Evolutionary conservation across 1,140 invertebrate genomes (phyloP), one percentile per base, ranked within the genome.

Genomic region (Lucilia sericata): DNA sequence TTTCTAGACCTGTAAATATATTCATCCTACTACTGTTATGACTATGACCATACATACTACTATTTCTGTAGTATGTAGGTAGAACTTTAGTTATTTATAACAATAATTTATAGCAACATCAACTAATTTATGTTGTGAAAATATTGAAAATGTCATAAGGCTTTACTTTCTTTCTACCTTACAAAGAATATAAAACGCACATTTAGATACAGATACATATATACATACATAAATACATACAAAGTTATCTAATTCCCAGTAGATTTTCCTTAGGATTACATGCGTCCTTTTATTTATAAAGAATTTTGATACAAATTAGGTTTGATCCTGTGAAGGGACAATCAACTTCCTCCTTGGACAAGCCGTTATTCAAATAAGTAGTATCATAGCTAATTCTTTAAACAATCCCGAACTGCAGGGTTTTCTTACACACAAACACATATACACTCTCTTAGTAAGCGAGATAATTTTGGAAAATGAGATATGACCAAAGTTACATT

Each of bases 71-170:
- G 60, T 70, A 21, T 5, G n/a, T 19, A 70, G n/a, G n/a, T n/a
- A 30, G 3, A 60, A 60, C 14, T 60, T 60, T 60, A n/a, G 65
- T 70, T 70, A 70, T 70, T 70, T 70, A 70, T 70, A 70, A 21
- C 19, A 70, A 70, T 19, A 70, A 70, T 70, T 70, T 70, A 70
- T 70, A 25, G 19, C 65, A 70, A 70, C 65, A 70, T 70, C 21
- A 21, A 70, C 65, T 70, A 70, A 70, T 70, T 70, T 70, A 70
- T 70, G 65, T 70, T 70, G 65, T 70, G 65, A 70, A 70, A 70
- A 70, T 70, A 70, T 70, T 70, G 65, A 70, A 70, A 70, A 70
- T 70, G 65, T 70, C 65, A 70, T 70, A 70, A 70, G 65, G 65
- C 65, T 70, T 2, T 19, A n/a, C n/a, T 65, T n/a, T n/a, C 14